Evolutionary conservation across 1,140 invertebrate genomes (phyloP).

Genomic region (Pseudomyrmex pallidus): DNA sequence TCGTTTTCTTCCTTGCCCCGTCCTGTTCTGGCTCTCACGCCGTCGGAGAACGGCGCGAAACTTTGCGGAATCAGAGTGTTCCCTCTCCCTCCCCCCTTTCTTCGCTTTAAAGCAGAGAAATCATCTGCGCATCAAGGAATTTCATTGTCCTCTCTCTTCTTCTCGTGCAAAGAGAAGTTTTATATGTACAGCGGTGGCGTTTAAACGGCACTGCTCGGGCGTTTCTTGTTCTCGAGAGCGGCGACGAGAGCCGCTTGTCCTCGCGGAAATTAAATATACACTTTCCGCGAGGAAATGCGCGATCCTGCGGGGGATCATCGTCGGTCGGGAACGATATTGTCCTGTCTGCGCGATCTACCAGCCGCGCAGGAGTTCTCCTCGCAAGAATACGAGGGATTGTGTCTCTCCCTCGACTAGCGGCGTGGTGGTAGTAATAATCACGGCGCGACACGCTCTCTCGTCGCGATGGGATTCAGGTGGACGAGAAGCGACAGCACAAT

Average conservation of each 20-base stretch:
- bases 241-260: neutral
- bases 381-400: neutral
- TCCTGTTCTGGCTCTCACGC: neutral
- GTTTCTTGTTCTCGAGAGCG: neutral
- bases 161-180: neutral
- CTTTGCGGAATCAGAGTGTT: neutral
- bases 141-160: neutral
- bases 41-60: neutral
- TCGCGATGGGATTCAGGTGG: constrained; percentile 33
- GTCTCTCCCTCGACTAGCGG: neutral
- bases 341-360: neutral
- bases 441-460: constrained; percentile 38
- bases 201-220: neutral
- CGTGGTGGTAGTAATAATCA: constrained; percentile 2
- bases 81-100: too few relatives aligned
- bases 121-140: constrained; percentile 4
- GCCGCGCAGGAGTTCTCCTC: neutral
- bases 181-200: constrained; percentile 13
- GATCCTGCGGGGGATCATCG: neutral
- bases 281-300: neutral
- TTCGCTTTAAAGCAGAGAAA: constrained; percentile 18
- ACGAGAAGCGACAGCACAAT: constrained; percentile 69
- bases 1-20: too few relatives aligned
- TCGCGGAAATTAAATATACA: neutral
- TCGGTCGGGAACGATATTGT: neutral